These are phyloP conservation scores for Cephus sareptanus DNA, from an alignment of 2,888 invertebrate genomes.

Conservation along the genomic window DNA sequence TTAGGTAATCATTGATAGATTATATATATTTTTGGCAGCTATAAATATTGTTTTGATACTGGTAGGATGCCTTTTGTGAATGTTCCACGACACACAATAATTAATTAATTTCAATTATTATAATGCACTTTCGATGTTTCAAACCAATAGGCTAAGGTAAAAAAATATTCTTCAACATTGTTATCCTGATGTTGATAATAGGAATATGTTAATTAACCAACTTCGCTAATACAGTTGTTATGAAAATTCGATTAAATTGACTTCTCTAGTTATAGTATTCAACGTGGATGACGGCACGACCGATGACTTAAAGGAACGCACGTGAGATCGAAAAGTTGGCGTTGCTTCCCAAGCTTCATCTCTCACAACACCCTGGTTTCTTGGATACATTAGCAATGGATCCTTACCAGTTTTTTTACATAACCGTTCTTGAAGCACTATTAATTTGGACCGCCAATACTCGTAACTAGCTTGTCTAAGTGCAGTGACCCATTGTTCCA, in stretches of 20 bases:
- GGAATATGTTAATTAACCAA: not conserved
- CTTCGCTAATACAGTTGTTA: not conserved
- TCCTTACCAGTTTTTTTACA: conserved; percentile 77
- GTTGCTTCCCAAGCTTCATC: conserved; percentile 56
- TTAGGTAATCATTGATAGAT: not conserved
- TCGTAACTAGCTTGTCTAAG: conserved; percentile 79
- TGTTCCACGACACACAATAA: not conserved
- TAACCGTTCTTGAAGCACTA: conserved; percentile 75
- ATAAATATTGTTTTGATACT: not conserved
- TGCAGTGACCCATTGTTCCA: conserved; percentile 77
- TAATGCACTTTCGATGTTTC: not conserved
- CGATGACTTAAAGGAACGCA: conserved; percentile 47
- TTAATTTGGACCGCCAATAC: conserved; percentile 74
- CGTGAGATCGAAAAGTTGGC: conserved; percentile 57
- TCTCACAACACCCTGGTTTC: conserved; percentile 69
- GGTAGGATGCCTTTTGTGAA: not conserved
- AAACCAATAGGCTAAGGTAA: not conserved
- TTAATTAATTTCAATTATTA: not conserved
- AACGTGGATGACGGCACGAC: conserved; percentile 40
- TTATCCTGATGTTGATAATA: not conserved
- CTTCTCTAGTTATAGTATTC: conserved; percentile 46
- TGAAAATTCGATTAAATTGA: conserved; percentile 51
- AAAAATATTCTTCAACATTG: not conserved
- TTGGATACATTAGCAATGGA: conserved; percentile 72
- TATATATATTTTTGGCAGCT: not conserved